Percentiles rank a stretch among this genome's conserved stretches.
These are phyloP conservation scores for Sisyra terminalis DNA, from an alignment of 2,888 invertebrate species.

Conservation along the genomic window DNA sequence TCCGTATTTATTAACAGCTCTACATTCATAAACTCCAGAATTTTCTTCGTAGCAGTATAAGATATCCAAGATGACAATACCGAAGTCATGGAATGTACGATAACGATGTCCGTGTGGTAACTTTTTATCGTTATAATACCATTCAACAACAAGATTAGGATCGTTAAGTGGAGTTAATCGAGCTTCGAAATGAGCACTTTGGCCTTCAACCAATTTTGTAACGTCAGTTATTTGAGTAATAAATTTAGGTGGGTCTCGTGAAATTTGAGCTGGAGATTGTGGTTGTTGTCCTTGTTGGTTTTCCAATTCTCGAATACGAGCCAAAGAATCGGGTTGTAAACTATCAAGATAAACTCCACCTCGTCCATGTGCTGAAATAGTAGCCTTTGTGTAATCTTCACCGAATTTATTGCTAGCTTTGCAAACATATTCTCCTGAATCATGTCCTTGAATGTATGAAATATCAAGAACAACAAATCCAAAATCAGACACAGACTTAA, in stretches of 20 bases:
- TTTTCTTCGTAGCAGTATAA: conserved; percentile 94
- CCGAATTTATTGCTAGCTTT: conserved; percentile 83
- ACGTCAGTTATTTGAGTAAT: conserved; percentile 74
- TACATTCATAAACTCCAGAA: conserved; percentile 84
- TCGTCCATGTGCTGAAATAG: conserved; percentile 65
- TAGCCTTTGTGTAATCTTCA: conserved; percentile 76
- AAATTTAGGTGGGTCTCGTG: conserved; percentile 75
- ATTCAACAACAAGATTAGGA: conserved; percentile 86
- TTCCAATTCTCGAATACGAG: conserved; percentile 75
- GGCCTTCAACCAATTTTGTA: conserved; percentile 80
- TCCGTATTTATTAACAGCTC: conserved; percentile 83
- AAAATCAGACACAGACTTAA: conserved; percentile 88
- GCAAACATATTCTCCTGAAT: conserved; percentile 87
- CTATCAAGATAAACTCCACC: conserved; percentile 79
- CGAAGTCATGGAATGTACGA: conserved; percentile 94
- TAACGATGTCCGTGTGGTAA: conserved; percentile 90
- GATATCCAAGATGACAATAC: conserved; percentile 89
- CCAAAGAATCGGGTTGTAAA: conserved; percentile 79
- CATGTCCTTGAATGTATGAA: conserved; percentile 83
- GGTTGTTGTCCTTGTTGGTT: conserved; percentile 50
- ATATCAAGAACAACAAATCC: conserved; percentile 91
- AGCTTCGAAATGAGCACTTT: conserved; percentile 88
- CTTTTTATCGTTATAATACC: conserved; percentile 88
- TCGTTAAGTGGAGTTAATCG: conserved; percentile 86
- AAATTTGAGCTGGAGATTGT: conserved; percentile 42